Percentiles rank a stretch among this genome's conserved stretches.
Evolutionary conservation across 2,797 vertebrate genomes (phyloP).

Genomic region (Aselliscus stoliczkanus): DNA sequence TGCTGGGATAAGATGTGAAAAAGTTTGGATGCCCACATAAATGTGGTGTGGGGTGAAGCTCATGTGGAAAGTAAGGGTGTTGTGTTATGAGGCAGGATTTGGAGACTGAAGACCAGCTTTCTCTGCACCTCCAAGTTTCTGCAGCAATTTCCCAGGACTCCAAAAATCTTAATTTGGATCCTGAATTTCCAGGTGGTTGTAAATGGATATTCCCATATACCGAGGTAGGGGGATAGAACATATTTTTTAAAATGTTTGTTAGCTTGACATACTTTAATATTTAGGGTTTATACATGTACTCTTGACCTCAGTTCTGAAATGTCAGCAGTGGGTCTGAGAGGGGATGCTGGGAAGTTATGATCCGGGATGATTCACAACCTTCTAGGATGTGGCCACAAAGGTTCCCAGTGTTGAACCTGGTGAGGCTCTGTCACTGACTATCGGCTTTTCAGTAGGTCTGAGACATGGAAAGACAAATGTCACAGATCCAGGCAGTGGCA

Average conservation of each 20-base stretch:
- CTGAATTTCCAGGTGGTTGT: neutral
- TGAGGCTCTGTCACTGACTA: neutral
- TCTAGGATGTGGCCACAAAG: neutral
- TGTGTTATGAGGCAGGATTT: neutral
- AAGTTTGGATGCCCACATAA: neutral
- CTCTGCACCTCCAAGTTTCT: neutral
- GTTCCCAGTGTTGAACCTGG: neutral
- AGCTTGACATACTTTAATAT: neutral
- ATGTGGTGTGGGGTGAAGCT: too few species aligned
- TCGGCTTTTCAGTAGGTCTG: neutral
- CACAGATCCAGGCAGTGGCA: neutral
- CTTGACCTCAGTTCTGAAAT: neutral
- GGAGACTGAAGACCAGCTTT: neutral
- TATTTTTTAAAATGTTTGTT: neutral
- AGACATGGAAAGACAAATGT: neutral
- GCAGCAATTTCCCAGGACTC: neutral
- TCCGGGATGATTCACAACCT: too few species aligned
- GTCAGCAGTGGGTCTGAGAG: neutral
- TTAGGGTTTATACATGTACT: neutral
- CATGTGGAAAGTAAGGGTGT: neutral
- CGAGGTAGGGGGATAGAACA: neutral
- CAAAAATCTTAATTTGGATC: neutral
- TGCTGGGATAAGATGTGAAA: neutral
- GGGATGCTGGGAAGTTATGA: neutral
- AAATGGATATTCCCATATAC: neutral